Percentiles rank a stretch among this genome's conserved stretches.
phyloP scores from a whole-genome alignment of 64 coral and sea anemone genomes.

The Anthopleura sola region DNA sequence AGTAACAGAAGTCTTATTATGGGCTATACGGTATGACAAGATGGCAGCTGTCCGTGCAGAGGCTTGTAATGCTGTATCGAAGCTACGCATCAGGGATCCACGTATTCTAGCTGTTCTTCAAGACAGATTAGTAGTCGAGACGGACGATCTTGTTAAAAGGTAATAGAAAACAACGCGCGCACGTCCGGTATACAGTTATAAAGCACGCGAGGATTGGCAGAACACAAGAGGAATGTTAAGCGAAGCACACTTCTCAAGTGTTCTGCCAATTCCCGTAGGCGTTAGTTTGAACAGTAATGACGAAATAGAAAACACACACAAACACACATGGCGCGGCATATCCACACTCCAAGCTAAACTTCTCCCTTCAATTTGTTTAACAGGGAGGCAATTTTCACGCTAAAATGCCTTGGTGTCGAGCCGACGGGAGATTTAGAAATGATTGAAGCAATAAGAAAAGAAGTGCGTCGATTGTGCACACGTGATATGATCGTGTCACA shows the following conservation, averaged over 20 bases:
- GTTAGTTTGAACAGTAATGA: too few relatives aligned
- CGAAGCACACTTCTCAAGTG: too few relatives aligned
- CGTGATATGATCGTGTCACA: conserved; percentile 69
- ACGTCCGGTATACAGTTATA: too few relatives aligned
- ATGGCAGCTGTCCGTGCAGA: conserved; percentile 94
- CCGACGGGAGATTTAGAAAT: conserved; percentile 87
- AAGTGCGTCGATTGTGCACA: conserved; percentile 65
- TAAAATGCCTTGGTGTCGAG: conserved; percentile 70
- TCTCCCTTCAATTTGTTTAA: background rate
- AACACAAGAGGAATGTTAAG: too few relatives aligned
- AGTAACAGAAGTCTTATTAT: conserved; percentile 74
- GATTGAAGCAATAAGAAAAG: conserved; percentile 70
- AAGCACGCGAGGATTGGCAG: too few relatives aligned
- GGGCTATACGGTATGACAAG: conserved; percentile 94
- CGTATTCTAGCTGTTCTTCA: conserved; percentile 79
- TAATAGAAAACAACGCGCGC: background rate
- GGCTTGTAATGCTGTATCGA: conserved; percentile 86
- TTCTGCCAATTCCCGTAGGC: too few relatives aligned
- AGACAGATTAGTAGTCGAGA: conserved; percentile 91
- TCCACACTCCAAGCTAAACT: background rate
- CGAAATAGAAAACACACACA: too few relatives aligned
- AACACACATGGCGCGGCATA: too few relatives aligned
- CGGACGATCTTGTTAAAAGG: conserved; percentile 92
- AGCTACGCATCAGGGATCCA: conserved; percentile 71
- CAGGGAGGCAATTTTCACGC: conserved; percentile 72